Evolutionary conservation across 2,797 vertebrate genomes (phyloP).

Genomic region (Onychomys arenicola): DNA sequence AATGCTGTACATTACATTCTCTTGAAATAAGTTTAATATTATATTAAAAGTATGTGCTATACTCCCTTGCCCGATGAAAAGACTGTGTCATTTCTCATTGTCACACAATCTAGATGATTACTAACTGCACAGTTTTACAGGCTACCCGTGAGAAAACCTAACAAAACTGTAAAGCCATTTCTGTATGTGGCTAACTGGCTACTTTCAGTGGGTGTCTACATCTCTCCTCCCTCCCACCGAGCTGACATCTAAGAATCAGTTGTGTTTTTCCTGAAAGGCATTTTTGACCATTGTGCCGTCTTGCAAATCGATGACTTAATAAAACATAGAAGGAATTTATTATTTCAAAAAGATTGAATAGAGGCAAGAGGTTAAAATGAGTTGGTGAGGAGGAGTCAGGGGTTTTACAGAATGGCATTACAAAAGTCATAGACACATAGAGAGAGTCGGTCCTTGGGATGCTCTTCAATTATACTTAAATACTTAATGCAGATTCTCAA

Average conservation of each 20-base stretch:
- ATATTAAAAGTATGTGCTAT: neutral
- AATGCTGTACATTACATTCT: neutral
- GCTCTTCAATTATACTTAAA: neutral
- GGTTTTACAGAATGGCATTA: neutral
- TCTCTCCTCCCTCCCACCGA: neutral
- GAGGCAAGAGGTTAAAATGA: neutral
- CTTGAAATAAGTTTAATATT: constrained; percentile 34
- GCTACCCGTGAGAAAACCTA: neutral
- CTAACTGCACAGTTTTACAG: neutral
- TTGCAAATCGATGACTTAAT: constrained; percentile 29
- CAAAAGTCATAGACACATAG: neutral
- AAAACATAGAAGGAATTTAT: constrained; percentile 40
- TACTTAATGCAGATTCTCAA: neutral
- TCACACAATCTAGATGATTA: neutral
- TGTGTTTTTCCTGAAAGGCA: constrained; percentile 13
- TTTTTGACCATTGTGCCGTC: neutral
- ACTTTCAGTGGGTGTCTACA: neutral
- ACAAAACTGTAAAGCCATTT: neutral
- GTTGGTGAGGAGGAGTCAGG: neutral
- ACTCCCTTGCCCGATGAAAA: neutral
- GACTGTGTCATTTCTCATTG: neutral
- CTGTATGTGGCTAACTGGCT: neutral
- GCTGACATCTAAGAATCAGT: neutral
- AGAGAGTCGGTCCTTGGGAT: neutral
- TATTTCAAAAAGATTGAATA: constrained; percentile 27